Evolutionary conservation across 2,797 vertebrate genomes (phyloP), one percentile per base, ranked within the genome.

Genomic region (Lateolabrax maculatus): DNA sequence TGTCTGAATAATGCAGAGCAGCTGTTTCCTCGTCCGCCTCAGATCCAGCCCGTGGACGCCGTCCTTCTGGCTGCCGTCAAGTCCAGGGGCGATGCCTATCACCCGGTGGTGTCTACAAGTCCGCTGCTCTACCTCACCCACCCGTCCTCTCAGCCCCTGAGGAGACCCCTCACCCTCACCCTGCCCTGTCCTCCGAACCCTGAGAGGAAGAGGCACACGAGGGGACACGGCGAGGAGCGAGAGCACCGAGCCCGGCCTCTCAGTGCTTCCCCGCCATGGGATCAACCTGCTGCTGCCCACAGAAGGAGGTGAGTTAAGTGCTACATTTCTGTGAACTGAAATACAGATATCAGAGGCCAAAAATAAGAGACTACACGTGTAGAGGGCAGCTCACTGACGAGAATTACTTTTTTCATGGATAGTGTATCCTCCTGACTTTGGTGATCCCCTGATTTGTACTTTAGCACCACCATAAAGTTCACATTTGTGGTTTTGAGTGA

Each of bases 1-100:
- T 51, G 62, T 46, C 41, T 69, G 8, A 62, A 82, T 79, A 56
- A 67, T 37, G n/a, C 77, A 44, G n/a, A 83, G 60, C 69, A 87
- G 56, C 61, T 77, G 73, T 74, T 81, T 71, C 39, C 60, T 81
- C 56, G 0, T 77, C 69, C 85, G 51, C 29, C 56, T 83, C 92
- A 98, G 97, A 87, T 98, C 73, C 97, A 97, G 81, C 96, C 95
- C 2, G 67, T 97, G 48, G 97, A 98, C 8, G 75, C 95, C 9
- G 88, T 90, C 25, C 74, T 97, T 19, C 71, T 97, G 90, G 93
- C 94, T 1, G 73, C 91, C 29, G 8, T 97, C 84, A 97, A 95
- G 94, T 80, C 93, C 84, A 94, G 92, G 77, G 91, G 95, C 0
- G 95, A 96, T 2, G 78, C 60, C 27, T 96, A 94, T 60, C 91